Percentiles rank a stretch among this genome's conserved stretches.
Conservation (phyloP, 2,113 vertebrate species). For the Grammomys surdaster region DNA sequence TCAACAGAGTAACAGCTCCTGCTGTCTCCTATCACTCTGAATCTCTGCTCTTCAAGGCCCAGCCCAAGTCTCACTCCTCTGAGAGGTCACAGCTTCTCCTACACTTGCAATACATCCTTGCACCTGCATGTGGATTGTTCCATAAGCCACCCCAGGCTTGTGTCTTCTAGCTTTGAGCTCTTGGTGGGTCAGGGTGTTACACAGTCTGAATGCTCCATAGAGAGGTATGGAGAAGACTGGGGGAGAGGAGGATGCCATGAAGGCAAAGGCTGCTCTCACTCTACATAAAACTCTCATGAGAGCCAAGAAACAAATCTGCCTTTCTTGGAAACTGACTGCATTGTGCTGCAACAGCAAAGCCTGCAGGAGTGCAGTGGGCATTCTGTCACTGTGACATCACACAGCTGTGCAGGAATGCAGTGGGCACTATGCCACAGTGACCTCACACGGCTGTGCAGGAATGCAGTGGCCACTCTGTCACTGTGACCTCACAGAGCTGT, state of each 20-base stretch:
- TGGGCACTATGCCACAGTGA: neutral
- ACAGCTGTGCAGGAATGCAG: neutral
- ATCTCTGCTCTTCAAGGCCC: neutral
- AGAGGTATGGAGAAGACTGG: neutral
- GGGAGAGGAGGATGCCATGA: neutral
- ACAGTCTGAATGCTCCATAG: neutral
- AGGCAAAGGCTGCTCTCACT: neutral
- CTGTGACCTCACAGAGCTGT: neutral
- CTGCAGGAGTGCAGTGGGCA: neutral
- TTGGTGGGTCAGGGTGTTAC: rapidly evolving
- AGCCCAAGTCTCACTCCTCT: neutral
- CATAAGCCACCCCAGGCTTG: neutral
- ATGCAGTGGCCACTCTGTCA: neutral
- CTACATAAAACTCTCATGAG: neutral
- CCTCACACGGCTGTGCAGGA: neutral
- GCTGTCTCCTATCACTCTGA: neutral
- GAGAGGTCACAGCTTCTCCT: neutral
- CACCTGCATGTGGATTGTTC: neutral
- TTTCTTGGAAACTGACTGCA: neutral
- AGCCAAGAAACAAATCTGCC: neutral
- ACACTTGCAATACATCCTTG: neutral
- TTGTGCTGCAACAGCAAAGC: neutral
- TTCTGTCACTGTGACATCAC: too few relatives aligned
- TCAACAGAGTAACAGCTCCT: rapidly evolving
- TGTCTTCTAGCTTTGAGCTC: neutral